Percentiles rank a stretch among this genome's conserved stretches.
Evolutionary conservation across 1,140 invertebrate genomes (phyloP).

Genomic region (Globodera ellingtonae): DNA sequence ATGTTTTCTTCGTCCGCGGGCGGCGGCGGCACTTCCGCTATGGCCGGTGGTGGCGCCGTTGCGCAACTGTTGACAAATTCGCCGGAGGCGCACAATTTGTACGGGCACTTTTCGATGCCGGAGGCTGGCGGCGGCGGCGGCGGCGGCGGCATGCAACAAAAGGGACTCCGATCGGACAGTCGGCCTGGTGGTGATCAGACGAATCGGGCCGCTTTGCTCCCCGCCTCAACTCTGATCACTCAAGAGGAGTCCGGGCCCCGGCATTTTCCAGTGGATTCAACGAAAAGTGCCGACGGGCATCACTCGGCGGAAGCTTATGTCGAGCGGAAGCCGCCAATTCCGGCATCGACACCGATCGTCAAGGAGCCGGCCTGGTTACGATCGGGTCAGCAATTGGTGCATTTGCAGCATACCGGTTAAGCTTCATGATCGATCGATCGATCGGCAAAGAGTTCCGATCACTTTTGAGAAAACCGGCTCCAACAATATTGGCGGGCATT

Average conservation of each 20-base stretch:
- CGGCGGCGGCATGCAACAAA: not conserved
- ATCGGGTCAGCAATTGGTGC: slow-evolving; percentile 24
- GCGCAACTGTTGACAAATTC: not conserved
- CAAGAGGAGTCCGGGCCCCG: too few relatives aligned
- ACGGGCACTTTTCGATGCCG: not conserved
- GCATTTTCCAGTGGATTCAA: not conserved
- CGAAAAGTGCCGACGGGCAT: not conserved
- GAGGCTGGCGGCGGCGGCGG: too few relatives aligned
- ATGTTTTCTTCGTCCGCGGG: not conserved
- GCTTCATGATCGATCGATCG: not conserved
- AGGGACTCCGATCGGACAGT: not conserved
- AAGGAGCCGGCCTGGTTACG: slow-evolving; percentile 33
- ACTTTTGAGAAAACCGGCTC: too few relatives aligned
- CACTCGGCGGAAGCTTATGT: not conserved
- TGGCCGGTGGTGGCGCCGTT: not conserved
- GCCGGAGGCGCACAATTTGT: not conserved
- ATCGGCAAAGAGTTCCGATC: not conserved
- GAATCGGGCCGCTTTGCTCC: not conserved
- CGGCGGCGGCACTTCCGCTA: not conserved
- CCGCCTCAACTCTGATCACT: not conserved
- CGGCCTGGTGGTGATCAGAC: not conserved
- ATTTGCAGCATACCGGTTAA: not conserved
- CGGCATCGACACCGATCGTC: not conserved
- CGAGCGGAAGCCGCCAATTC: not conserved
- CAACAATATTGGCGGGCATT: too few relatives aligned